A percentile compares a stretch with the other conserved stretches of the same genome.
These are phyloP conservation scores for Luidia sarsii DNA, from an alignment of 53 echinoderm and acorn worm species.

Conservation along the genomic window DNA sequence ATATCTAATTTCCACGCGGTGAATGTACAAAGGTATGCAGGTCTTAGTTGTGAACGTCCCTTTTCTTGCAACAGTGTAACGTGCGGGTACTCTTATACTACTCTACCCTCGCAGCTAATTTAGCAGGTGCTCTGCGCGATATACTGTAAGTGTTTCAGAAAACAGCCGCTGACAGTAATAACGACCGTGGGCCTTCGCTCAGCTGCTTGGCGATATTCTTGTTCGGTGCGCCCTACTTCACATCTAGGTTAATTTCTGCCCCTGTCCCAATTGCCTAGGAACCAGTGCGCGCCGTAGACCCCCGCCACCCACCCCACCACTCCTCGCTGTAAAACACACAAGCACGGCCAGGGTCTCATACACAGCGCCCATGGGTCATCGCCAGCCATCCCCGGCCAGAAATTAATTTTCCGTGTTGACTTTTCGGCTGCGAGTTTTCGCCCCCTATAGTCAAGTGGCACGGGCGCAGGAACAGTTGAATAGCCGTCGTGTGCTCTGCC, in stretches of 20 bases:
- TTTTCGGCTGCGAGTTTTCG: slow-evolving; percentile 40
- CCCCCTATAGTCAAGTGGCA: slow-evolving; percentile 8
- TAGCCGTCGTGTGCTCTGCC: not conserved
- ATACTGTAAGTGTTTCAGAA: not conserved
- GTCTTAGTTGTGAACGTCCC: no score
- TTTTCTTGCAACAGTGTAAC: no score
- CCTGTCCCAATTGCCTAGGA: slow-evolving; percentile 17
- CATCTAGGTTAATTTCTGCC: slow-evolving; percentile 59
- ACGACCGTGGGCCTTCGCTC: slow-evolving; percentile 32
- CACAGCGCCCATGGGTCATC: slow-evolving; percentile 6
- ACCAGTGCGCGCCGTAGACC: not conserved
- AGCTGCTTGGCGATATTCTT: slow-evolving; percentile 19
- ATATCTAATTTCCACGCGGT: no score
- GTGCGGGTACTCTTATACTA: no score
- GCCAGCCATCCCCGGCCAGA: slow-evolving; percentile 4
- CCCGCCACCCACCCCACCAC: no score
- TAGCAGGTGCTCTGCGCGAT: no score
- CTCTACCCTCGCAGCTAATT: no score
- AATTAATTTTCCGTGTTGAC: slow-evolving; percentile 58
- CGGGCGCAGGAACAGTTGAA: not conserved
- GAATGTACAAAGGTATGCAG: no score
- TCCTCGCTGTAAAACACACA: not conserved
- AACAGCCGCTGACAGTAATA: slow-evolving; percentile 37
- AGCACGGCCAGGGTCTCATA: no score
- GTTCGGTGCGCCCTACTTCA: slow-evolving; percentile 30